Conservation (phyloP, 2,888 invertebrate species). For the Cremastinae sp. region DNA sequence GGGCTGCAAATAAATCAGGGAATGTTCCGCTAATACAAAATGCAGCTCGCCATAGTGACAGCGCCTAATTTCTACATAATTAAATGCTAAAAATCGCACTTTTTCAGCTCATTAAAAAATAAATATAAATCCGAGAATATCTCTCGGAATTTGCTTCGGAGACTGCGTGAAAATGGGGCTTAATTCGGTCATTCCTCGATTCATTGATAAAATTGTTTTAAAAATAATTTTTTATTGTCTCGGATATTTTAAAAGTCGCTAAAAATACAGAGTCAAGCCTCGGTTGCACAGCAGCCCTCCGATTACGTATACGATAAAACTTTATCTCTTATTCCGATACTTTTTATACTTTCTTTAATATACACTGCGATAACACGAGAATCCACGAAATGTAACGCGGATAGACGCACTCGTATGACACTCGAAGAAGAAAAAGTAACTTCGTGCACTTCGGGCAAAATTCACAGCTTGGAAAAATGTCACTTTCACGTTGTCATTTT, state of each 20-base stretch:
- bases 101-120: conserved; percentile 37
- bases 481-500: neutral
- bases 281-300: conserved; percentile 54
- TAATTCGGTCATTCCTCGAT: neutral
- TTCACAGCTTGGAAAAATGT: conserved; percentile 38
- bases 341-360: neutral
- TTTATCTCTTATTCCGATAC: conserved; percentile 1
- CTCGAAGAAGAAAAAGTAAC: conserved; percentile 31
- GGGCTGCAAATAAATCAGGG: conserved; percentile 51
- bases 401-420: conserved; percentile 19
- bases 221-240: neutral
- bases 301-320: conserved; percentile 19
- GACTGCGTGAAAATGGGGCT: conserved; percentile 56
- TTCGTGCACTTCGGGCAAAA: conserved; percentile 30
- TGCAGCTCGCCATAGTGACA: conserved; percentile 44
- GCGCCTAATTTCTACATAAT: conserved; percentile 50
- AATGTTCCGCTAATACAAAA: conserved; percentile 56
- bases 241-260: conserved; percentile 1
- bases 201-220: conserved; percentile 2
- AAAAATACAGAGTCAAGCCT: conserved; percentile 31
- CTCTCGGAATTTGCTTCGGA: neutral
- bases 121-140: conserved; percentile 41
- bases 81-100: conserved; percentile 45
- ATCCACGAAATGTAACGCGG: conserved; percentile 15
- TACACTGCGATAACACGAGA: conserved; percentile 30